These are phyloP conservation scores for Sipha flava DNA, from an alignment of 1,140 invertebrate genomes.

Conservation along the genomic window DNA sequence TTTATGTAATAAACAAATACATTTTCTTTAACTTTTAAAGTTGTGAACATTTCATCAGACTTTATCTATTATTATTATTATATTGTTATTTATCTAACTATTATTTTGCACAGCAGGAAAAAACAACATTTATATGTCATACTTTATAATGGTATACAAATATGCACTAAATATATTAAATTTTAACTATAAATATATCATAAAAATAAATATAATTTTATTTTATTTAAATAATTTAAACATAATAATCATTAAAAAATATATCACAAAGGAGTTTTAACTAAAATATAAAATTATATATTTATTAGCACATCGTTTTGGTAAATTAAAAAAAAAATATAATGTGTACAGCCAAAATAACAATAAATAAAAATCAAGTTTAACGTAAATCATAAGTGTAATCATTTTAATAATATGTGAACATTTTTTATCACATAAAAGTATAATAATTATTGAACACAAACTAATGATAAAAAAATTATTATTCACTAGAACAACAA, in stretches of 20 bases:
- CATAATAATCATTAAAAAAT: not conserved
- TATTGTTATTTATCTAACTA: no score
- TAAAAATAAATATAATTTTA: not conserved
- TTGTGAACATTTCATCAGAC: no score
- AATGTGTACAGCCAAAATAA: not conserved
- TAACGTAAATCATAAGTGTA: not conserved
- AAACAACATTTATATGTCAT: no score
- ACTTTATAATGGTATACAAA: not conserved
- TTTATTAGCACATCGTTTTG: not conserved
- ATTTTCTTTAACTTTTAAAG: no score
- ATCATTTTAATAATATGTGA: not conserved
- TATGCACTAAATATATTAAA: no score
- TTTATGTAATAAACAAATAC: no score
- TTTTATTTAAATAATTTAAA: not conserved
- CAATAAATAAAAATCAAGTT: not conserved
- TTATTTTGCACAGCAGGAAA: no score
- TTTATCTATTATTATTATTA: no score
- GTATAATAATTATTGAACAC: not conserved
- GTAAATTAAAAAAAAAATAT: not conserved
- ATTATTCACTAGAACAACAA: not conserved
- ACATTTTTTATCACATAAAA: not conserved
- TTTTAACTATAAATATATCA: not conserved
- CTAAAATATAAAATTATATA: not conserved
- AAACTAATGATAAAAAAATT: not conserved
- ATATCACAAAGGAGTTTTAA: constrained; percentile 10